Conservation (phyloP, 1,140 invertebrate genomes). For the Brachionus rotundiformis region DNA sequence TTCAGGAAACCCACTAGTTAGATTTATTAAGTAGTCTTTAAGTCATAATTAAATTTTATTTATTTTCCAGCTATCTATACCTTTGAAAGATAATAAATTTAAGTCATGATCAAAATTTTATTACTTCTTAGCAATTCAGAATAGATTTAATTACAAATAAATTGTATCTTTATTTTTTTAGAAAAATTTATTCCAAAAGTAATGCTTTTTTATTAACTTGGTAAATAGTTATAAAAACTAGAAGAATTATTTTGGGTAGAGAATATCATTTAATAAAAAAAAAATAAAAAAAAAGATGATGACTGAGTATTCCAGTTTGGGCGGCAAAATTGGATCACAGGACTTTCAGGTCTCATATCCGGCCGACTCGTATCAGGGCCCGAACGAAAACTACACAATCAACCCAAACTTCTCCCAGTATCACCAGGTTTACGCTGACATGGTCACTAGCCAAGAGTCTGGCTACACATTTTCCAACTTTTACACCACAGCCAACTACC, state of each 20-base stretch:
- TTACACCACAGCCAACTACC: background rate
- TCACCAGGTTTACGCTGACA: constrained; percentile 26
- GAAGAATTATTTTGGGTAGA: background rate
- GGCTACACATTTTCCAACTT: constrained; percentile 14
- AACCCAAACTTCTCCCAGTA: constrained; percentile 14
- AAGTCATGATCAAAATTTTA: constrained; percentile 33
- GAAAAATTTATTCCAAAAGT: constrained; percentile 17
- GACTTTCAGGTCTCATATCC: constrained; percentile 9
- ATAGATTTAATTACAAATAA: constrained; percentile 45
- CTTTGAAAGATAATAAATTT: constrained; percentile 46
- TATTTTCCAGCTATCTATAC: constrained; percentile 3
- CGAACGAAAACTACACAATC: background rate
- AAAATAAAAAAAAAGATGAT: constrained; percentile 19
- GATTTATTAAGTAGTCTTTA: constrained; percentile 20
- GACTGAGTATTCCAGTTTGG: constrained; percentile 30
- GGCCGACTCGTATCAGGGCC: background rate
- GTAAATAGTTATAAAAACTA: background rate
- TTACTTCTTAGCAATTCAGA: background rate
- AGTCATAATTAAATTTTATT: constrained; percentile 27
- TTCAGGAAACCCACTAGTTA: background rate
- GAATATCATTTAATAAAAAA: background rate
- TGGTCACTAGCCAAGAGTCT: background rate
- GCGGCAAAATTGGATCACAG: background rate
- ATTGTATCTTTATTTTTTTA: constrained; percentile 48
- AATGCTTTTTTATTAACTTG: constrained; percentile 44